Base-by-base conservation (phyloP, 2,113 vertebrate genomes). In the Pseudorasbora parva region DNA sequence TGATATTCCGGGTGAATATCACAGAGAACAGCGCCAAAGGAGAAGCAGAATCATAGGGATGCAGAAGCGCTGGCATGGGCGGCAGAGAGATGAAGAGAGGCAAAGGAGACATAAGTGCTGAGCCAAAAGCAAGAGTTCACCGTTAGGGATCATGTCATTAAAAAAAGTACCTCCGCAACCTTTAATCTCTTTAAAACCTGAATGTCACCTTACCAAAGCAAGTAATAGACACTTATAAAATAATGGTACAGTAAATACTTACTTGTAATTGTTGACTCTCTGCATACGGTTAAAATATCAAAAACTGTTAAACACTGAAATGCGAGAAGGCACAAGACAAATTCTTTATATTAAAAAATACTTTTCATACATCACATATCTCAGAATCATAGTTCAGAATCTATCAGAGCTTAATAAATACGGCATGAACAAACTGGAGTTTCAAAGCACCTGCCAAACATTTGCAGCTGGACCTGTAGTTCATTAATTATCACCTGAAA, bases 1-100 rank as follows among this genome's bases (percentile, higher is more conserved):
- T 75, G 80, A 85, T 85, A 85, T 85, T 83, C 83, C 1, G 19
- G 47, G 10, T 37, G 83, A 87, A 82, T 87, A 87, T 87, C 74
- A 10, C 37, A 66, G 73, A 66, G 8, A 12, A 80, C 71, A 71
- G 23, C 45, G 33, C 78, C 25, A 60, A 4, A 64, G 49, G 8
- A 6, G 37, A 33, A 74, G 71, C 76, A 71, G 64, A 68, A 68
- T 41, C 64, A 68, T 33, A 69, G 59, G 47, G 72, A 51, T 77
- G 80, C 84, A 49, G n/a, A 47, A 74, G 59, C 68, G 4, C 37
- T 59, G 81, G 78, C 51, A 37, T 72, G 80, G 47, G 83, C 69
- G 43, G 81, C 68, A 83, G 75, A 64, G 25, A 69, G 45, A 69
- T 66, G 60, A 59, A 68, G 69, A 72, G 27, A 83, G 69, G 62